phyloP scores from a whole-genome alignment of 2,113 vertebrate species.

The Archilochus colubris region DNA sequence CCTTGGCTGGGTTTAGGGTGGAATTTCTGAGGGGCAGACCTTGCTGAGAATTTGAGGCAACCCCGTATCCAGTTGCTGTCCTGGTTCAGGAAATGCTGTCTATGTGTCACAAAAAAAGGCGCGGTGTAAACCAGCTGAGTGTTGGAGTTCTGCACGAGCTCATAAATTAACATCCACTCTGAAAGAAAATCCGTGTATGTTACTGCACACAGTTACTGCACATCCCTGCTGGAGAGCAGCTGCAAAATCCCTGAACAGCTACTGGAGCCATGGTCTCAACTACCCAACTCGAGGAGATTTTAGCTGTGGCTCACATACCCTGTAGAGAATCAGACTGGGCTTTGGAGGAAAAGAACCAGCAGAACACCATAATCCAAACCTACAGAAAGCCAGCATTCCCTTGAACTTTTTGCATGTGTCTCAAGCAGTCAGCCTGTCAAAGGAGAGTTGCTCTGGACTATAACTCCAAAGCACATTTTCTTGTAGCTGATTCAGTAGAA shows the following conservation, averaged over 20 bases:
- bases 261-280: neutral
- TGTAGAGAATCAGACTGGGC: neutral
- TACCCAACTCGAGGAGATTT: neutral
- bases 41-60: conserved; percentile 13
- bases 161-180: conserved; percentile 50
- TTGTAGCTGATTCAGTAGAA: neutral
- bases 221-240: conserved; percentile 56
- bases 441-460: neutral
- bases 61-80: neutral
- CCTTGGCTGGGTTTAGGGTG: neutral
- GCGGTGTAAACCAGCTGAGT: neutral
- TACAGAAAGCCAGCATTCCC: neutral
- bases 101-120: conserved; percentile 45
- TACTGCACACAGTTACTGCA: neutral
- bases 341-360: neutral
- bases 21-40: conserved; percentile 30
- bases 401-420: neutral
- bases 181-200: conserved; percentile 33
- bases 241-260: conserved; percentile 46
- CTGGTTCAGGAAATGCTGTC: neutral
- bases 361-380: neutral
- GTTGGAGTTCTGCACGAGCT: conserved; percentile 14
- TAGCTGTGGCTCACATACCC: neutral
- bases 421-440: neutral
- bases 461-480: neutral